These are phyloP conservation scores for Venturia canescens DNA, from an alignment of 1,140 invertebrate species.

Conservation along the genomic window DNA sequence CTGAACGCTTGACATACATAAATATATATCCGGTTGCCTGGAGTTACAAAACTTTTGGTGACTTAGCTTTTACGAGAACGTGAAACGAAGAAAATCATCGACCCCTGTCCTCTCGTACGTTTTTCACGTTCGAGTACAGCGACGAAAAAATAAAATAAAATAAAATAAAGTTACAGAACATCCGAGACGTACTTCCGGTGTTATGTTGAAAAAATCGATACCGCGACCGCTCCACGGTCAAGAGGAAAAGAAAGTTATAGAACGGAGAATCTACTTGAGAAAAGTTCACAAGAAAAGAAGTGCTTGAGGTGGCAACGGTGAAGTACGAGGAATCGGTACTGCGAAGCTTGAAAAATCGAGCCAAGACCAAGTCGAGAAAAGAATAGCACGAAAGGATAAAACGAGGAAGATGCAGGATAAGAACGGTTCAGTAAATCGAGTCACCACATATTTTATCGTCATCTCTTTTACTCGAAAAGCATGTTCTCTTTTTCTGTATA, in stretches of 20 bases:
- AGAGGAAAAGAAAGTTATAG: not conserved
- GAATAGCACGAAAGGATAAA: not conserved
- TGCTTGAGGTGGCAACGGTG: not conserved
- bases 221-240: not conserved
- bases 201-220: not conserved
- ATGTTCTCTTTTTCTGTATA: no score
- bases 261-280: not conserved
- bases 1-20: not conserved
- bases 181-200: constrained; percentile 22
- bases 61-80: not conserved
- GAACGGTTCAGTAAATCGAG: not conserved
- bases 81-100: constrained; percentile 24
- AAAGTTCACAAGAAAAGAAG: not conserved
- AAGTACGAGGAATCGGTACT: not conserved
- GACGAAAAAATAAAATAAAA: not conserved
- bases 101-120: not conserved
- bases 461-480: not conserved
- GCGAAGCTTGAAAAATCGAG: constrained; percentile 12
- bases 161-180: not conserved
- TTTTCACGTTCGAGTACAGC: not conserved
- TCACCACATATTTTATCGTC: not conserved
- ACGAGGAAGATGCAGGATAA: not conserved
- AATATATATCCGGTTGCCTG: not conserved
- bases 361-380: not conserved
- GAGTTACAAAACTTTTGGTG: constrained; percentile 13